Base-by-base conservation (phyloP, 2,888 invertebrate genomes). In the Leuctra nigra region DNA sequence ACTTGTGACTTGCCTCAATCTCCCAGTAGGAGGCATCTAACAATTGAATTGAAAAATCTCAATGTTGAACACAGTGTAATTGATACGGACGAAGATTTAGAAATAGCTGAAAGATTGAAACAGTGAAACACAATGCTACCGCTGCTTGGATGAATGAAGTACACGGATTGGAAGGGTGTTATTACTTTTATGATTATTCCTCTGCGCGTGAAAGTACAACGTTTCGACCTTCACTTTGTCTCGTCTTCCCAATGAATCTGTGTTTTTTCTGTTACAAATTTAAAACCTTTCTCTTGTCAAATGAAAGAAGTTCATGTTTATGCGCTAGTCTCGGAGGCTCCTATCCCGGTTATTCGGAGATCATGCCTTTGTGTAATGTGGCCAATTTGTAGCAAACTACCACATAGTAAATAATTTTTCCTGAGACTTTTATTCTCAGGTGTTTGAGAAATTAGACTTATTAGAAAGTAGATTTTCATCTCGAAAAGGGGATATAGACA, bases 201-300 rank as follows among this genome's bases (percentile, higher is more conserved):
- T n/a, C 47, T 2, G n/a, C 11, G 24, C 47, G 50, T 50, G 50
- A 50, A 50, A 50, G 50, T 50, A 18, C 18, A 18, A 18, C 2
- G 4, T 20, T 20, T 14, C 50, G 50, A 50, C 50, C 50, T 50
- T 50, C 50, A 35, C 22, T 50, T 11, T 16, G 22, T 35, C 33
- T 50, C 29, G 16, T 50, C 50, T 35, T 50, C 50, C 33, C 33
- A 18, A 13, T 29, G 20, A n/a, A 50, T 23, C n/a, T 44, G 23
- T 44, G 13, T 20, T 50, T 20, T 33, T 35, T 50, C 35, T 50
- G 35, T 50, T 35, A 50, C 33, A 35, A 16, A 25, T 20, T 35
- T 35, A 14, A 50, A 20, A 33, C 50, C 50, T 50, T 50, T 50
- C 50, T 50, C 50, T 50, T 35, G 50, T 50, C 50, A 50, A 33